Evolutionary conservation across 2,113 vertebrate genomes (phyloP), one percentile per base, ranked within the genome.

Genomic region (Anolis sagrei): DNA sequence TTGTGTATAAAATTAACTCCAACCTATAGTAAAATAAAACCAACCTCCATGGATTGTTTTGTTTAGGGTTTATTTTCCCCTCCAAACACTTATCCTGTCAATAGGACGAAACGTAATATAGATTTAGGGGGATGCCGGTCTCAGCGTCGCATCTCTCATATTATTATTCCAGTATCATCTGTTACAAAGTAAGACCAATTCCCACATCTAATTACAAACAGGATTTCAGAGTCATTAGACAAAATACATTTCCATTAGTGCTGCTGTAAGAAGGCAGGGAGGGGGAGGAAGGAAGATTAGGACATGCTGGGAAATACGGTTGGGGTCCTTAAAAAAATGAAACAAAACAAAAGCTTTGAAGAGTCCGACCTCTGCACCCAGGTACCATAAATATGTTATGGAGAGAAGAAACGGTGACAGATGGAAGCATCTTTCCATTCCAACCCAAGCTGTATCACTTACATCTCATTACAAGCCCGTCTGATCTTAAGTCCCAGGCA

Each of bases 141-240:
- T 96, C 96, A 94, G 92, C 89, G 89, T 97, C 97, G 94, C 96
- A 96, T 96, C 95, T 95, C 95, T 97, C 95, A 96, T 96, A 97
- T 97, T 96, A 97, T 97, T 98, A 97, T 97, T 97, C 97, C 95
- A 97, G 95, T 96, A 97, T 98, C 97, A 98, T 98, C 97, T 98
- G 97, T 97, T 98, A 97, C 96, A 97, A 97, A 97, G 96, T 96
- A 97, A 97, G 94, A 96, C 95, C 96, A 98, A 97, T 97, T 98
- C 97, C 97, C 97, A 98, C 96, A 97, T 98, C 97, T 98, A 97
- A 98, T 98, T 98, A 98, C 96, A 96, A 96, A 97, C 96, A 97
- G 96, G 96, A 97, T 97, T 97, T 97, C 96, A 95, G 97, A 97
- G 96, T 97, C 97, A 97, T 97, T 97, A 97, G 97, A 96, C 96